Evolutionary conservation across 2,797 vertebrate genomes (phyloP).

Genomic region (Psittacula derbiana): DNA sequence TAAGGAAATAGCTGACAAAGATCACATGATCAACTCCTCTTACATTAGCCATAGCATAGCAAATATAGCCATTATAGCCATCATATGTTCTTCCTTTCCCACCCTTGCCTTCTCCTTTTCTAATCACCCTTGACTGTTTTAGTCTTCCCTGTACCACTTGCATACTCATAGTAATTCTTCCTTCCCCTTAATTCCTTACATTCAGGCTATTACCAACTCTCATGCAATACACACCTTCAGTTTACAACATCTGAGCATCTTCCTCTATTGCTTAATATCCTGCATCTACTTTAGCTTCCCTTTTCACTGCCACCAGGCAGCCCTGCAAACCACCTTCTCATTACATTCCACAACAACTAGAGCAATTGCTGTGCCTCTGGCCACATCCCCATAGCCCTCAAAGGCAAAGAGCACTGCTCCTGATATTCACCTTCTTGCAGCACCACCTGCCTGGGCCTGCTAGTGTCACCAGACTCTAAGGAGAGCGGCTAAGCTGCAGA

Average conservation of each 20-base stretch:
- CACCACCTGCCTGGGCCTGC: not conserved
- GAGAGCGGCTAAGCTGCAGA: not conserved
- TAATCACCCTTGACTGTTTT: not conserved
- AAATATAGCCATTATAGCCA: not conserved
- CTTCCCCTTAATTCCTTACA: not conserved
- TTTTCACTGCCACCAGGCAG: not conserved
- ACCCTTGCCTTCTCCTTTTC: not conserved
- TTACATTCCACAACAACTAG: not conserved
- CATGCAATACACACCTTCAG: not conserved
- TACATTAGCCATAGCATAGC: not conserved
- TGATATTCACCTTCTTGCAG: not conserved
- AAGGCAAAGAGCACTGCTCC: not conserved
- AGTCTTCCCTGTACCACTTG: not conserved
- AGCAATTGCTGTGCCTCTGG: not conserved
- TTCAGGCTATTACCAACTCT: not conserved
- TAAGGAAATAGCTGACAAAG: not conserved
- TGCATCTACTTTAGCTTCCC: not conserved
- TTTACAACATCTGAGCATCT: not conserved
- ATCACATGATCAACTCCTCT: not conserved
- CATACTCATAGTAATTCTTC: not conserved
- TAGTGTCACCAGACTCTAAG: not conserved
- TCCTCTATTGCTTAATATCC: not conserved
- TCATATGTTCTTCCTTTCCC: not conserved
- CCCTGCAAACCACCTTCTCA: not conserved
- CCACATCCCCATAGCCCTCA: not conserved